Base-by-base conservation (phyloP, 2,797 vertebrate species). In the Mormyrus hasselquistii region DNA sequence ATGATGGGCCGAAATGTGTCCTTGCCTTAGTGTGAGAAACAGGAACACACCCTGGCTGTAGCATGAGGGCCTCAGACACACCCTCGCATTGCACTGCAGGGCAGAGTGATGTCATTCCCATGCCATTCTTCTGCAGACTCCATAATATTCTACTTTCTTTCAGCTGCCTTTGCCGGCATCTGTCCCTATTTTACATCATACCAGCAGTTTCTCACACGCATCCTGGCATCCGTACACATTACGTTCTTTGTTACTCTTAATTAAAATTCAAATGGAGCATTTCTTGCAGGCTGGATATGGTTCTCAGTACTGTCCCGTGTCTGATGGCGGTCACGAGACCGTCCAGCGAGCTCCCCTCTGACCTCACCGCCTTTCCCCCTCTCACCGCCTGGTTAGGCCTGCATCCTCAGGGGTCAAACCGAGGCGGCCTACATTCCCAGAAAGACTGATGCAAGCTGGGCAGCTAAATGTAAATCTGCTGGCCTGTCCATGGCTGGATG, bases 221-320 rank as follows among this genome's bases (percentile, higher is more conserved):
- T 52, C 6, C 84, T 52, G 47, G 50, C 84, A 86, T 52, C 49
- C 22, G 14, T 5, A 53, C 50, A 86, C 14, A 53, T 87, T 38
- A 41, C 85, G 2, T 59, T 59, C 85, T 41, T 41, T 53, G 22
- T 52, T 38, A 41, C 16, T 52, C 52, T 44, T 87, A 59, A 87
- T 53, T 87, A 87, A 57, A 87, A 87, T 53, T 87, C 52, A 41
- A 87, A 44, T 59, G 52, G 85, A 87, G 53, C 52, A 38, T 87
- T 87, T 87, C 10, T 14, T 57, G 38, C 25, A 52, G 85, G 53
- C 25, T 57, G 85, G 34, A 57, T 87, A 29, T 16, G 53, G 85
- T 57, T 59, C 29, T 41, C 16, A 22, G 53, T 57, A 5, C 16
- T 59, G 34, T 87, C 85, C 85, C 7, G 4, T 34, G 85, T 87